These are phyloP conservation scores for Masticophis lateralis DNA, from an alignment of 2,797 vertebrate species.

Conservation along the genomic window DNA sequence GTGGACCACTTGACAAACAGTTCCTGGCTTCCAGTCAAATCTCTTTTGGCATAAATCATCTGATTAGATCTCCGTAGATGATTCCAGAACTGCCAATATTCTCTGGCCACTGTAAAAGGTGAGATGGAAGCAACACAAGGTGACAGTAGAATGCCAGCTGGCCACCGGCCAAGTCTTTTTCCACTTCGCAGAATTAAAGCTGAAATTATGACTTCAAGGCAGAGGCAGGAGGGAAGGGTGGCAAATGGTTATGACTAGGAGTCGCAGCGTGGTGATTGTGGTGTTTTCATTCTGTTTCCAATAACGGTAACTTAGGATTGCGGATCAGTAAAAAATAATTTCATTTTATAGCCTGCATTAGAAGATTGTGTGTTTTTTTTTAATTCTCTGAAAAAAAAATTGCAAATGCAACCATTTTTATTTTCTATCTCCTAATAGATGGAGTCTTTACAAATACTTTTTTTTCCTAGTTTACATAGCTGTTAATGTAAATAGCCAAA, in stretches of 20 bases:
- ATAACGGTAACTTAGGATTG: background rate
- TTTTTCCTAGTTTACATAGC: background rate
- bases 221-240: background rate
- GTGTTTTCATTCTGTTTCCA: constrained; percentile 21
- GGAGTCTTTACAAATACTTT: background rate
- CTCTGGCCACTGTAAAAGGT: constrained; percentile 59
- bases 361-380: background rate
- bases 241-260: background rate
- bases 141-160: constrained; percentile 64
- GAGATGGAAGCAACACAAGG: constrained; percentile 68
- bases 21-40: constrained; percentile 59
- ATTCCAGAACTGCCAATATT: constrained; percentile 68
- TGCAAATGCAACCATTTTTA: background rate
- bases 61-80: constrained; percentile 62
- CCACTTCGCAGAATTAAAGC: constrained; percentile 61
- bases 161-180: constrained; percentile 65
- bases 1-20: constrained; percentile 30
- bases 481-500: background rate
- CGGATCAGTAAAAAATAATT: background rate
- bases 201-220: constrained; percentile 55
- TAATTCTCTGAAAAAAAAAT: background rate
- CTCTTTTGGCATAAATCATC: constrained; percentile 61
- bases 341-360: background rate
- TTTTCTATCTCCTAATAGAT: background rate
- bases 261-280: constrained; percentile 24